Conservation (phyloP, 1,140 invertebrate species). For the Sarcophaga peregrina region DNA sequence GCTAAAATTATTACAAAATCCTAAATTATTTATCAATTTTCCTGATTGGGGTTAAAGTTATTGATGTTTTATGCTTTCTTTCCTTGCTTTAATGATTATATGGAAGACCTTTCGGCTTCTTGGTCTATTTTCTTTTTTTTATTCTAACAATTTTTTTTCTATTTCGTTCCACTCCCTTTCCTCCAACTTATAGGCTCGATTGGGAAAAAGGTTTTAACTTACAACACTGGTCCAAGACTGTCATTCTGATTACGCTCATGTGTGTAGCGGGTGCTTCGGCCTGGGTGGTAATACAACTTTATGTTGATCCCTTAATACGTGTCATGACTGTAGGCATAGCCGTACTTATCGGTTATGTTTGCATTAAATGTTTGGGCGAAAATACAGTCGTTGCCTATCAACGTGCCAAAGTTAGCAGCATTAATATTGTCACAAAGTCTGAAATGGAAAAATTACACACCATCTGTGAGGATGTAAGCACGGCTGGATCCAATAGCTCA, state of each 20-base stretch:
- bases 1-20: too few species aligned
- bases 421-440: constrained; percentile 77
- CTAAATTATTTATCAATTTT: too few species aligned
- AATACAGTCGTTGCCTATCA: constrained; percentile 89
- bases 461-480: constrained; percentile 59
- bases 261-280: constrained; percentile 79
- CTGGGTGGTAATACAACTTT: constrained; percentile 86
- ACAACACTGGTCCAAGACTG: constrained; percentile 78
- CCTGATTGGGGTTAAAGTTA: too few species aligned
- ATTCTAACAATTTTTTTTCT: not conserved
- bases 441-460: constrained; percentile 65
- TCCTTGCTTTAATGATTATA: too few species aligned
- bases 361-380: constrained; percentile 84
- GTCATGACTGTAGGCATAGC: constrained; percentile 84
- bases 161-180: not conserved
- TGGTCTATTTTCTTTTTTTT: too few species aligned
- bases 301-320: constrained; percentile 79
- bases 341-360: constrained; percentile 84
- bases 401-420: constrained; percentile 85
- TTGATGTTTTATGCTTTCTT: not conserved
- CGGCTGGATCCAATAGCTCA: not conserved
- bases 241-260: constrained; percentile 78
- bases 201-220: constrained; percentile 85
- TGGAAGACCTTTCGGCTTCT: too few species aligned
- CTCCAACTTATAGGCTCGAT: constrained; percentile 70